Evolutionary conservation across 2,888 invertebrate species (phyloP), one percentile per base, ranked within the genome.

Genomic region (Xestia sexstrigata): DNA sequence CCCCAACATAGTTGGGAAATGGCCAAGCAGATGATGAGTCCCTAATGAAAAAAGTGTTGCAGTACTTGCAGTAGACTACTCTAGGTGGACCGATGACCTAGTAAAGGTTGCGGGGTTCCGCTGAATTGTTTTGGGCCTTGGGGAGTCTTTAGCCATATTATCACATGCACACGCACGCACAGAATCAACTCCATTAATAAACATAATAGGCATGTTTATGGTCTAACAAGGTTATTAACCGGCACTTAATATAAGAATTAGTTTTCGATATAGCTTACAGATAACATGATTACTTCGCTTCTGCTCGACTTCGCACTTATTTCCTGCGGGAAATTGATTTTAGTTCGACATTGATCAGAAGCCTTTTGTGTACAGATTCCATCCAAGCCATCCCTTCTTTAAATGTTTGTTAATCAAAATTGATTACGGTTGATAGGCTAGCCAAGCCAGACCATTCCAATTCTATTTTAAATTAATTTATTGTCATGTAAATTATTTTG

Each of bases 301-400:
- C 63, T 66, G 60, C 63, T 63, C 63, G 63, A 60, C 35, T 72
- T 74, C 39, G 39, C 60, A 75, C n/a, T 65, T 39, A 86, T 83
- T 86, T 84, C 87, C 69, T 83, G 55, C 42, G 69, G 79, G 87
- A 83, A 86, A 83, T 83, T 86, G 84, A 78, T 72, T 86, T 82
- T 74, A 70, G 70, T 83, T 63, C 23, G 58, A 62, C 62, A 52
- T 77, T 74, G 69, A 72, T 74, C 70, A 52, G 52, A 67, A 70
- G 35, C 66, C 71, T 86, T 75, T 71, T 66, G 45, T 70, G 70
- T 78, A 69, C 42, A 45, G n/a, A 58, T 42, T 62, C 30, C 52
- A 58, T 62, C 30, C 42, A 58, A 74, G 60, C 52, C 52, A 70
- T 70, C 63, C 35, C 47, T 78, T 78, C 39, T 69, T 26, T 60